These are phyloP conservation scores for Lasioglossum villosulum DNA, from an alignment of 2,888 invertebrate species.

Conservation along the genomic window DNA sequence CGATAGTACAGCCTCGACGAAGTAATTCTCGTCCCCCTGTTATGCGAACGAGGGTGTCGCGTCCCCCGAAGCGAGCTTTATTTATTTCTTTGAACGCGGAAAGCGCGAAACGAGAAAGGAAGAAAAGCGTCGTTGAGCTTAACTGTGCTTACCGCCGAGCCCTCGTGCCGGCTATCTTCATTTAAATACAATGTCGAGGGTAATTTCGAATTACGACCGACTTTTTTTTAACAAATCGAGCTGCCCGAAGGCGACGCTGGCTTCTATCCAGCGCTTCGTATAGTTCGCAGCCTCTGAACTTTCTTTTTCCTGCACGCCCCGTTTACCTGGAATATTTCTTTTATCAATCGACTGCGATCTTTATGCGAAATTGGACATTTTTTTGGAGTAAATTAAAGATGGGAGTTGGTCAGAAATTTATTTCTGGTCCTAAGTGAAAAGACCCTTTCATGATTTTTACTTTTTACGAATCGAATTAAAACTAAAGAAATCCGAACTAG, in stretches of 20 bases:
- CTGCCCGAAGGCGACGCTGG: neutral
- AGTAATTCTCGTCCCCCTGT: neutral
- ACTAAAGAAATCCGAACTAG: neutral
- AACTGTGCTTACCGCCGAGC: slow-evolving; percentile 26
- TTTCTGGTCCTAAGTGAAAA: neutral
- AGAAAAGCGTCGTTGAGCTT: slow-evolving; percentile 9
- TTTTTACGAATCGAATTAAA: too few relatives aligned
- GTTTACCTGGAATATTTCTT: neutral
- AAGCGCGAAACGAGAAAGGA: slow-evolving; percentile 20
- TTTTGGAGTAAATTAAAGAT: neutral
- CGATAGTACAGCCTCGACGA: slow-evolving; percentile 8
- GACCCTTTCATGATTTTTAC: too few relatives aligned
- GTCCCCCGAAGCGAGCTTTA: slow-evolving; percentile 1
- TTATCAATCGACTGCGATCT: neutral
- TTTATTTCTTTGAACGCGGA: slow-evolving; percentile 30
- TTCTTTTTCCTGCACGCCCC: neutral
- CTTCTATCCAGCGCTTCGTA: neutral
- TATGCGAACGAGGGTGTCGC: slow-evolving; percentile 1
- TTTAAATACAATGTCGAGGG: slow-evolving; percentile 32
- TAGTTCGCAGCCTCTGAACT: neutral
- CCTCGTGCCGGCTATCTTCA: slow-evolving; percentile 6
- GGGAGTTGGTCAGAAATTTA: neutral
- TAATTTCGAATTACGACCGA: slow-evolving; percentile 26
- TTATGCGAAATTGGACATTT: neutral
- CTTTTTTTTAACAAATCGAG: neutral